Evolutionary conservation across 2,797 vertebrate species (phyloP).

Genomic region (Malurus splendens): DNA sequence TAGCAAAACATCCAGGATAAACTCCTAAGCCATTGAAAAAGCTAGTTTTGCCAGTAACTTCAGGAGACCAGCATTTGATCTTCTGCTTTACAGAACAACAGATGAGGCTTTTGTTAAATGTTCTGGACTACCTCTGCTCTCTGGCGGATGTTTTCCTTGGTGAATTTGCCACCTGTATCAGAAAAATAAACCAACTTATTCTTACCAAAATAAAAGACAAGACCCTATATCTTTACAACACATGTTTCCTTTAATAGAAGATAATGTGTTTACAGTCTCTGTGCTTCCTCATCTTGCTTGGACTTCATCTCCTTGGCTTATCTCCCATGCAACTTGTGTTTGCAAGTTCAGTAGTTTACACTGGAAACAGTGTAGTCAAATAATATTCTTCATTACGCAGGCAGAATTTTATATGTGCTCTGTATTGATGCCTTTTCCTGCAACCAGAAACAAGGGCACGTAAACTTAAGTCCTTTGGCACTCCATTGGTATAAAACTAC

Average conservation of each 20-base stretch:
- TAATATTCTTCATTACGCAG: background rate
- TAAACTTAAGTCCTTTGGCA: background rate
- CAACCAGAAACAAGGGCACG: background rate
- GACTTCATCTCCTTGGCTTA: slow-evolving; percentile 9
- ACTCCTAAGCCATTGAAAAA: background rate
- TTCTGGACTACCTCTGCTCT: background rate
- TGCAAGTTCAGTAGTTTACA: background rate
- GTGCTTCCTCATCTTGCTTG: slow-evolving; percentile 23
- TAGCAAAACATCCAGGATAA: slow-evolving; percentile 4
- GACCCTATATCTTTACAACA: background rate
- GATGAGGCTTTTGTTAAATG: background rate
- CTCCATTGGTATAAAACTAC: background rate
- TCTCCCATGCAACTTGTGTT: background rate
- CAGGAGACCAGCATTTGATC: background rate
- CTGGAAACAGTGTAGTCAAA: background rate
- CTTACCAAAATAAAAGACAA: background rate
- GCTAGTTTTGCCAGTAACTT: background rate
- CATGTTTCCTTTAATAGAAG: slow-evolving; percentile 3
- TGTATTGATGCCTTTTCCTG: slow-evolving; percentile 6
- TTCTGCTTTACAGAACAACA: background rate
- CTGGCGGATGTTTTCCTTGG: background rate
- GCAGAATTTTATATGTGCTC: background rate
- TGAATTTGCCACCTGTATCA: background rate
- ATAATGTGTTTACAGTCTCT: slow-evolving; percentile 22
- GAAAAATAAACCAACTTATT: background rate